Percentiles rank a stretch among this genome's conserved stretches.
phyloP scores from a whole-genome alignment of 2,797 vertebrate genomes.

The Propithecus deckenii region DNA sequence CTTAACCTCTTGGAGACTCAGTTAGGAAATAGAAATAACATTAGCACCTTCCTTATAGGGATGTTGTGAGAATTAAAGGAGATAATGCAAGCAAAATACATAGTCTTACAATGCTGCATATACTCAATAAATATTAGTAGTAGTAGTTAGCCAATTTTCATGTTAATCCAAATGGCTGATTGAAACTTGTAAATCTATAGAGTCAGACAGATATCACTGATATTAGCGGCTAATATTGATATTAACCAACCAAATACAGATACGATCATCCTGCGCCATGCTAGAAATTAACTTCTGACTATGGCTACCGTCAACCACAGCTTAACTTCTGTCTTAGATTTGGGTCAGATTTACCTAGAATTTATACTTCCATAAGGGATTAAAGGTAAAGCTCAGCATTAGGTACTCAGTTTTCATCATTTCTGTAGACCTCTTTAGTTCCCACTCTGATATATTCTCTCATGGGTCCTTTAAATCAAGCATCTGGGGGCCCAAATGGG shows the following conservation, averaged over 20 bases:
- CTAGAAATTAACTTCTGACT: not conserved
- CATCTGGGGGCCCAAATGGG: not conserved
- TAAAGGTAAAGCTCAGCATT: not conserved
- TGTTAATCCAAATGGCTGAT: not conserved
- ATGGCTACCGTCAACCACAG: not conserved
- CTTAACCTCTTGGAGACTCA: not conserved
- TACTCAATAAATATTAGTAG: not conserved
- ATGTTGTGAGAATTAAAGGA: not conserved
- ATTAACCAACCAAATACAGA: not conserved
- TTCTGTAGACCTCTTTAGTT: not conserved
- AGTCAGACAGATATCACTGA: not conserved
- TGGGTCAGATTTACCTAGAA: not conserved
- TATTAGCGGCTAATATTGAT: not conserved
- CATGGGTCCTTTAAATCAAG: not conserved
- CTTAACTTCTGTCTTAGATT: not conserved
- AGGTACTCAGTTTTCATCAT: not conserved
- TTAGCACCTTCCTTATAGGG: not conserved
- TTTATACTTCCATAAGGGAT: not conserved
- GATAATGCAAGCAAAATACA: not conserved
- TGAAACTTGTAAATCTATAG: not conserved
- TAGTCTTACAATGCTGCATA: not conserved
- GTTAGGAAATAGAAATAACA: not conserved
- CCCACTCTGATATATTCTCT: not conserved
- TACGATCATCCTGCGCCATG: not conserved
- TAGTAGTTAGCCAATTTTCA: not conserved